Conservation (phyloP, 2,888 invertebrate species). For the Hirudinaria manillensis region DNA sequence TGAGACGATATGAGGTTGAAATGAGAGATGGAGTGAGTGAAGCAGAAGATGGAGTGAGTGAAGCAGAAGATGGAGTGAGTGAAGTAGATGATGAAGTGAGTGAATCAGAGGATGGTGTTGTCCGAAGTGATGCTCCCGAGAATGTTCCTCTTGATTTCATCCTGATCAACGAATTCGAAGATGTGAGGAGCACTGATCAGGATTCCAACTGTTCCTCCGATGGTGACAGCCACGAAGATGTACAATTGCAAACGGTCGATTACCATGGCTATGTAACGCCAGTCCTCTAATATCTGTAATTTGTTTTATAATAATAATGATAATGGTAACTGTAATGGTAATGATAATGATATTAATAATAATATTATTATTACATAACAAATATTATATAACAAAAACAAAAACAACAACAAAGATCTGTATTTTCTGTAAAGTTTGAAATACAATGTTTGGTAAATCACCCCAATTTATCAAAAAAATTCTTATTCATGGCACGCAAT, state of each 20-base stretch:
- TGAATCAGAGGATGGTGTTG: neutral
- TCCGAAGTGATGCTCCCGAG: constrained; percentile 27
- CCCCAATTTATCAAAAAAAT: neutral
- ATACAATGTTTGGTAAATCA: neutral
- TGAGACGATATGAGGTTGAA: too few species aligned
- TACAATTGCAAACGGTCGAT: constrained; percentile 91
- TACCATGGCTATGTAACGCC: constrained; percentile 98
- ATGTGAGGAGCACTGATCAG: constrained; percentile 95
- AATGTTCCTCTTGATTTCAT: constrained; percentile 35
- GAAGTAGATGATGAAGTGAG: too few species aligned
- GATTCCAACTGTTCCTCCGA: constrained; percentile 89
- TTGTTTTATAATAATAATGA: neutral
- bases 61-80: too few species aligned
- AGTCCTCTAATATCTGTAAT: constrained; percentile 88
- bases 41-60: too few species aligned
- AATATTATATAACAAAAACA: neutral
- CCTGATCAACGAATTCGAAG: constrained; percentile 89
- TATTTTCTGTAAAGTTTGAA: neutral
- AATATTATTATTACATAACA: neutral
- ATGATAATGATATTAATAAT: neutral
- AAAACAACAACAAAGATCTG: neutral
- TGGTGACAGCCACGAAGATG: constrained; percentile 90
- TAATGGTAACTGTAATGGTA: neutral
- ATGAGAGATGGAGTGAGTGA: too few species aligned
- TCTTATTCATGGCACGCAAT: neutral